Percentiles rank a stretch among this genome's conserved stretches.
Conservation (phyloP, 2,797 vertebrate genomes). For the Diplodus puntazzo region DNA sequence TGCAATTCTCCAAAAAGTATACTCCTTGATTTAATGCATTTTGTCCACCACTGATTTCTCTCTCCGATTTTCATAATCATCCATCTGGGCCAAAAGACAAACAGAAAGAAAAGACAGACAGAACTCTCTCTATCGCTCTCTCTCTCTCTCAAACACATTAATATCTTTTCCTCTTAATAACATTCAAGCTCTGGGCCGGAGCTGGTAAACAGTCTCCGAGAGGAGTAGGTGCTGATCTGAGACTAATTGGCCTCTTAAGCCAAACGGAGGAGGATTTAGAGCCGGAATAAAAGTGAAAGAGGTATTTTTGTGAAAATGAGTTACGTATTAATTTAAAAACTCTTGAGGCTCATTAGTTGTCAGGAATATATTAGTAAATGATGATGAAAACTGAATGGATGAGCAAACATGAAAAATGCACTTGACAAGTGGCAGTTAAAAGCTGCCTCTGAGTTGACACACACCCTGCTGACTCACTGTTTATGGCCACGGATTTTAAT, state of each 20-base stretch:
- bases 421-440: slow-evolving; percentile 44
- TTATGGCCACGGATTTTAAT: slow-evolving; percentile 52
- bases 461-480: slow-evolving; percentile 57
- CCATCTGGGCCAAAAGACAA: slow-evolving; percentile 19
- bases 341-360: slow-evolving; percentile 54
- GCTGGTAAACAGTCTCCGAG: slow-evolving; percentile 53
- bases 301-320: slow-evolving; percentile 36
- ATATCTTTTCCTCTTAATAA: slow-evolving; percentile 49
- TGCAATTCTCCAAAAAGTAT: too few relatives aligned
- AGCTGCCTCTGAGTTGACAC: slow-evolving; percentile 29
- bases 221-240: slow-evolving; percentile 62
- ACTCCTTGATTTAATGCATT: too few relatives aligned
- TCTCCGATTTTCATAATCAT: slow-evolving; percentile 10
- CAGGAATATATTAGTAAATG: slow-evolving; percentile 45
- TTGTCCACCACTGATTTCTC: too few relatives aligned
- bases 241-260: slow-evolving; percentile 76
- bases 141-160: slow-evolving; percentile 34
- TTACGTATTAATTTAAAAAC: slow-evolving; percentile 54
- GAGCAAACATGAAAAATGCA: slow-evolving; percentile 34
- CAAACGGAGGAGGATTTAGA: slow-evolving; percentile 59
- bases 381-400: slow-evolving; percentile 44
- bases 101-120: slow-evolving; percentile 13
- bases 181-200: slow-evolving; percentile 59
- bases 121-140: slow-evolving; percentile 11
- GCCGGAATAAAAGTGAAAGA: slow-evolving; percentile 35